Evolutionary conservation across 2,797 vertebrate species (phyloP).

Genomic region (Scyliorhinus canicula): DNA sequence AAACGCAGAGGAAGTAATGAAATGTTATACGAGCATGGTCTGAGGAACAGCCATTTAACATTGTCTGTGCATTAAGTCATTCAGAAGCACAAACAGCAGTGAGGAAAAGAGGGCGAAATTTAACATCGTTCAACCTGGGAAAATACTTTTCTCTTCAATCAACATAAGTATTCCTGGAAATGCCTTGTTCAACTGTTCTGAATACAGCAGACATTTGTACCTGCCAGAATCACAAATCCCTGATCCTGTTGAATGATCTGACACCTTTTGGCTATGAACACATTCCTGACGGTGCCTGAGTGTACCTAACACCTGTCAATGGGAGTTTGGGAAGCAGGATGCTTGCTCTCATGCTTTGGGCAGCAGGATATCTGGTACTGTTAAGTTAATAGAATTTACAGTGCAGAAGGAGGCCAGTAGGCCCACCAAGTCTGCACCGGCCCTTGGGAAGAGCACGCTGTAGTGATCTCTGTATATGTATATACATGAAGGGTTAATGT

Average conservation of each 20-base stretch:
- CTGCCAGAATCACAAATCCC: neutral
- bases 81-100: neutral
- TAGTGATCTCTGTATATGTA: no score
- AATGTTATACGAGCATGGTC: neutral
- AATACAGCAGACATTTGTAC: neutral
- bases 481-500: no score
- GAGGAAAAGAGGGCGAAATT: neutral
- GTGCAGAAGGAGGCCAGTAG: no score
- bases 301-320: neutral
- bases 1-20: neutral
- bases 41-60: neutral
- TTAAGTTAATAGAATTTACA: no score
- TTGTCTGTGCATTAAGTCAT: neutral
- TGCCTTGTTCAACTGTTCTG: neutral
- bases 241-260: neutral
- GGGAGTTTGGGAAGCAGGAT: neutral
- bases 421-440: no score
- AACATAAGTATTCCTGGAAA: neutral
- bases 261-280: neutral
- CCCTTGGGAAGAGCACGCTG: no score
- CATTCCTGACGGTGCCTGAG: neutral
- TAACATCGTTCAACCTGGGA: no score
- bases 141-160: neutral
- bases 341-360: neutral
- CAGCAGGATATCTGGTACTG: neutral